Base-by-base conservation (phyloP, 2,113 vertebrate genomes). In the Paraplagusia blochii region DNA sequence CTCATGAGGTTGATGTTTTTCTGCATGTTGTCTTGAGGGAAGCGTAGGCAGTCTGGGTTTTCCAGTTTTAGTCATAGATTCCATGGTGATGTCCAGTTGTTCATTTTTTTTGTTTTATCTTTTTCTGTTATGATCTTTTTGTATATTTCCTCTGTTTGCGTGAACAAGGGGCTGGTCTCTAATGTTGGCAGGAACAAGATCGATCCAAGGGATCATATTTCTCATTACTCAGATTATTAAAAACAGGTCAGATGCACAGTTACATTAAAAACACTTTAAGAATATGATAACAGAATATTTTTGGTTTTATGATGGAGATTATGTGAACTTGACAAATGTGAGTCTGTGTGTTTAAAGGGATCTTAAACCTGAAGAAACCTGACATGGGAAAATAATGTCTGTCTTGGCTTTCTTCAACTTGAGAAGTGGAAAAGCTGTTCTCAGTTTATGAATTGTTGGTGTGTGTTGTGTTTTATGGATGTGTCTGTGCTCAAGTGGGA, bases 111-210 rank as follows among this genome's bases (percentile, higher is more conserved):
- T 39, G n/a, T n/a, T 54, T 60, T 71, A 38, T 76, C 36, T 59
- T 15, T 63, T 9, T 54, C 42, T 59, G 11, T 58, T 66, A 53
- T 77, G 17, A 62, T 58, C 38, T 54, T 50, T 42, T 45, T 68
- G 50, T 68, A 34, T 75, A 8, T 34, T 64, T 36, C 57, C 57
- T 77, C 40, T 66, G 50, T 78, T 15, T 65, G 65, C 66, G 61
- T 66, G 75, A 87, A 70, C 77, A 80, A 81, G 75, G 81, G 79
- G 80, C 82, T 79, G 87, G 77, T 88, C 82, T 88, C 82, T 85
- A 60, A 79, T 67, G 67, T 69, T 66, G 63, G 74, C 44, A 72
- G 47, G 46, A 80, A 73, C 57, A 60, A 36, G 43, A 78, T 76
- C 66, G 74, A 69, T 70, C 22, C 22, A 2, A 29, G 22, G 61